phyloP scores from a whole-genome alignment of 2,797 vertebrate genomes.

The Molothrus aeneus region DNA sequence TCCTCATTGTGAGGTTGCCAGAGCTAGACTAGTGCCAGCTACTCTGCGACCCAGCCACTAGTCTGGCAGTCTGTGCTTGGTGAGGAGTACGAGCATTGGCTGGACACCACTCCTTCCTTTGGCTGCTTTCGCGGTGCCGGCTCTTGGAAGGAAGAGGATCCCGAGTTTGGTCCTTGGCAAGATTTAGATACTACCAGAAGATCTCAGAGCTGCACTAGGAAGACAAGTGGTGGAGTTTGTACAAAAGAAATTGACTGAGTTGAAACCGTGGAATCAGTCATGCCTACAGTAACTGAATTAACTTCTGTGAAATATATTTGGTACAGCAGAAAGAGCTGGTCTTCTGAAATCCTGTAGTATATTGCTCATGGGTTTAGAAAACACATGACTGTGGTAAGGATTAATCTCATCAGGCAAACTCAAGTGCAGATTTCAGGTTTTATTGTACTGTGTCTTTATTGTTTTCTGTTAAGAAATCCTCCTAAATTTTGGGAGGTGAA shows the following conservation, averaged over 20 bases:
- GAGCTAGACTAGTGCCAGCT: background rate
- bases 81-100: background rate
- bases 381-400: background rate
- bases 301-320: background rate
- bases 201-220: background rate
- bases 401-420: background rate
- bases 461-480: background rate
- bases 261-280: background rate
- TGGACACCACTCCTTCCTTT: background rate
- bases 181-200: background rate
- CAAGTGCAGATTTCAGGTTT: background rate
- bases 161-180: background rate
- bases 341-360: background rate
- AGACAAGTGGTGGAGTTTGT: background rate
- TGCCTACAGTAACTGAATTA: background rate
- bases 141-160: background rate
- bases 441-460: background rate
- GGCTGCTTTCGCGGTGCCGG: rapidly evolving
- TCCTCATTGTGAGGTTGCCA: background rate
- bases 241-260: background rate
- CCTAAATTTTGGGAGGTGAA: background rate
- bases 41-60: background rate
- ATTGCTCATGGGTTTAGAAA: background rate
- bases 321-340: background rate
- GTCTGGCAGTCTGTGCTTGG: background rate